Evolutionary conservation across 2,113 vertebrate species (phyloP).

Genomic region (Cryptotis parvus): DNA sequence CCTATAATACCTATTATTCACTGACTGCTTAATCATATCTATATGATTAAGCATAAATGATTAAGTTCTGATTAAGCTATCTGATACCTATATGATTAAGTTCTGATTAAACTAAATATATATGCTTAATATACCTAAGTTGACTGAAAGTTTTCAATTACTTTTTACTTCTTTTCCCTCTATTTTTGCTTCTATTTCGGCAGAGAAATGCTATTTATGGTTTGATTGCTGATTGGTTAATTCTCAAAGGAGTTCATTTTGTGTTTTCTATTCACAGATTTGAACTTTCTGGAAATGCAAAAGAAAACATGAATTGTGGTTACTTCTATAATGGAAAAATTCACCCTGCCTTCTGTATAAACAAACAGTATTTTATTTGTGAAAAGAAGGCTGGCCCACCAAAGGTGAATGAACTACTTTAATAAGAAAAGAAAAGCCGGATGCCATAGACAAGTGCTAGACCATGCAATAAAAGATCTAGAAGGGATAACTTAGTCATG

Average conservation of each 20-base stretch:
- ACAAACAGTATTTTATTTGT: conserved; percentile 68
- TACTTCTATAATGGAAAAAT: conserved; percentile 72
- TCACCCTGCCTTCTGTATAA: conserved; percentile 49
- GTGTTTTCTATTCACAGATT: conserved; percentile 60
- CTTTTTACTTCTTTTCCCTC: neutral
- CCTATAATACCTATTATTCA: neutral
- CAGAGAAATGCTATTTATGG: neutral
- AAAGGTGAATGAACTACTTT: conserved; percentile 33
- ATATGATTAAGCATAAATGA: too few species aligned
- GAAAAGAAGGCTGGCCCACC: conserved; percentile 59
- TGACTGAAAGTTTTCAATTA: neutral
- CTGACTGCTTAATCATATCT: neutral
- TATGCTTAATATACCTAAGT: neutral
- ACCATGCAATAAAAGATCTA: conserved; percentile 41
- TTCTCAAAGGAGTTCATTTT: conserved; percentile 2
- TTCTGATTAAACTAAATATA: neutral
- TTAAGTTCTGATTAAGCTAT: neutral
- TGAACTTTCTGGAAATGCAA: conserved; percentile 33
- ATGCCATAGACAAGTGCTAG: neutral
- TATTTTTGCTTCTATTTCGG: neutral
- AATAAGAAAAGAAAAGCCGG: neutral
- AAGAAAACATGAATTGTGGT: conserved; percentile 69
- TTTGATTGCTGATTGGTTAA: neutral
- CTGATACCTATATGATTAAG: too few species aligned
- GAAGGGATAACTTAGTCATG: neutral